Base-by-base conservation (phyloP, 2,888 invertebrate genomes). In the Dynastes tityus region DNA sequence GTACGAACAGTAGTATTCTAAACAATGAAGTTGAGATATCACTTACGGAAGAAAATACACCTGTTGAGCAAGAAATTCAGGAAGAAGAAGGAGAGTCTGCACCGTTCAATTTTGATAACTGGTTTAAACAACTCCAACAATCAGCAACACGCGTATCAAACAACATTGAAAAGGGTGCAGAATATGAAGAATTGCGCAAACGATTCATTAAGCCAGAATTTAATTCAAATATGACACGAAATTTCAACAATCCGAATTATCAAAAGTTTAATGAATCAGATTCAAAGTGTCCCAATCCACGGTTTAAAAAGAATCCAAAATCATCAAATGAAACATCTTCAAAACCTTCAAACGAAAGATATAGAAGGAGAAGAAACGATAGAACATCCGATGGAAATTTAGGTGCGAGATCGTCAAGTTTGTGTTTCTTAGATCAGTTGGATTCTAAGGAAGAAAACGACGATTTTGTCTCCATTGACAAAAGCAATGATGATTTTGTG, bases 401-500 rank as follows among this genome's bases (percentile, higher is more conserved):
- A 16, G 2, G 13, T n/a, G 16, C 13, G 11, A 53, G 5, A n/a
- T 53, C 53, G 3, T 16, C n/a, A 53, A 53, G 53, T n/a, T 53
- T 53, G 2, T 53, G 53, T n/a, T n/a, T 16, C n/a, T 13, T 53
- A 53, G 16, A 53, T 53, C 53, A 53, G 16, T 53, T 53, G 1
- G 16, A 53, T 53, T 5, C n/a, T 53, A 45, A 6, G 8, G 53
- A 53, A 53, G n/a, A 53, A 53, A 53, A 53, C n/a, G 13, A 51
- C n/a, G 53, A 16, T 53, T 53, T 53, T 53, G 53, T 53, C 13
- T 2, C 11, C 22, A 22, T 55, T 9, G 8, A 6, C 22, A 16
- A 55, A 55, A 55, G 5, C 2, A 64, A 65, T 22, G 45, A 65
- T 65, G 65, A 65, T 40, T 65, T 65, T 16, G 65, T 65, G 16